phyloP scores from a whole-genome alignment of 1,140 invertebrate genomes.

The Lepeophtheirus salmonis region DNA sequence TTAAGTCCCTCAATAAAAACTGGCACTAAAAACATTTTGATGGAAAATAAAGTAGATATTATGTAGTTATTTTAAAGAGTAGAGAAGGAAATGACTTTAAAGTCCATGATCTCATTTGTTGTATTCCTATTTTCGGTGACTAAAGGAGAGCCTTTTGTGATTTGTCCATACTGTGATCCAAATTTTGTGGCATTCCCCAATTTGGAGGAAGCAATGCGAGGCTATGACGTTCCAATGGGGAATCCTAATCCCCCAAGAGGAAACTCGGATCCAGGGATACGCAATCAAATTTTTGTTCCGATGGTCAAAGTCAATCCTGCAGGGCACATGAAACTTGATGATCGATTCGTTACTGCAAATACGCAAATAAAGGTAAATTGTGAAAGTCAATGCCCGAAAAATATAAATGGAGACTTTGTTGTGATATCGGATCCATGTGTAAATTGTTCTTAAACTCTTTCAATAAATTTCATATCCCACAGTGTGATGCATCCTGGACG shows the following conservation, averaged over 20 bases:
- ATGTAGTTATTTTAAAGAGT: too few species aligned
- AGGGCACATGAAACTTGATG: not conserved
- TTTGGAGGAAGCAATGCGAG: conserved; percentile 6
- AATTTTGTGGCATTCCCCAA: conserved; percentile 11
- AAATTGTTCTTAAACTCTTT: too few species aligned
- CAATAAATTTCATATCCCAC: too few species aligned
- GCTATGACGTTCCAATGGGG: conserved; percentile 12
- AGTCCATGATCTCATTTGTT: too few species aligned
- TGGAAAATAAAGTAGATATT: too few species aligned
- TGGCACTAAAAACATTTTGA: too few species aligned
- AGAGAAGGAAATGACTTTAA: too few species aligned
- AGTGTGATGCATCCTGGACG: conserved; percentile 5
- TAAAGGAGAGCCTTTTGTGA: not conserved
- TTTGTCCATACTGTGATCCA: conserved; percentile 14
- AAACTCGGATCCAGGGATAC: conserved; percentile 1
- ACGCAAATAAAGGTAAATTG: not conserved
- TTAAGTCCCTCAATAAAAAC: too few species aligned
- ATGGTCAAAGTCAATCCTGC: not conserved
- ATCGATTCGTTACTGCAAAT: not conserved
- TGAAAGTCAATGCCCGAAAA: not conserved
- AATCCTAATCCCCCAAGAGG: conserved; percentile 6
- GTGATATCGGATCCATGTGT: not conserved
- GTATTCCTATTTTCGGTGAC: too few species aligned
- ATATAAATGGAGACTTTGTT: not conserved
- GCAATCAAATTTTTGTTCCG: conserved; percentile 1